Percentiles rank a stretch among this genome's conserved stretches.
phyloP scores from a whole-genome alignment of 2,888 invertebrate species.

The Hanleya hanleyi region DNA sequence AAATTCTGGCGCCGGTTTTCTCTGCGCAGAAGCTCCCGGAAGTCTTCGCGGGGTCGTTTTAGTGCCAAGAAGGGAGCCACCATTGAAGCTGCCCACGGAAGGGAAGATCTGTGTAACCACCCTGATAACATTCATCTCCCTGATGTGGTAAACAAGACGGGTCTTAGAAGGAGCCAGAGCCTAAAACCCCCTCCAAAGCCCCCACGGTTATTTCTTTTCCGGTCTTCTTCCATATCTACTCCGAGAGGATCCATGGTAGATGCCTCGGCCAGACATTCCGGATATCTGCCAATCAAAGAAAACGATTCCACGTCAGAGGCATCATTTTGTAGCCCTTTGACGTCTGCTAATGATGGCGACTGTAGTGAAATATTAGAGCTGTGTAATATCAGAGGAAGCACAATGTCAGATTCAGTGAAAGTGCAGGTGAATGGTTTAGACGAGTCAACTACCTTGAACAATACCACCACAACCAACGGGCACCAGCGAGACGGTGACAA shows the following conservation, averaged over 20 bases:
- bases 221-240: slow-evolving; percentile 51
- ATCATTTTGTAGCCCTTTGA: neutral
- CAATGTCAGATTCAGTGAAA: neutral
- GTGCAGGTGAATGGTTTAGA: slow-evolving; percentile 1
- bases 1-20: slow-evolving; percentile 57
- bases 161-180: slow-evolving; percentile 45
- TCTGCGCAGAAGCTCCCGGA: slow-evolving; percentile 25
- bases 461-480: neutral
- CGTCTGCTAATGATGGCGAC: neutral
- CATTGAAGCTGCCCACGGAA: neutral
- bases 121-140: slow-evolving; percentile 29
- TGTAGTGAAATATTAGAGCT: too few species aligned
- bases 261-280: slow-evolving; percentile 40
- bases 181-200: slow-evolving; percentile 64
- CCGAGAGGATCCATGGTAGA: slow-evolving; percentile 45
- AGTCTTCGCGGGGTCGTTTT: neutral
- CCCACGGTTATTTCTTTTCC: slow-evolving; percentile 58
- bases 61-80: neutral
- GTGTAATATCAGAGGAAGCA: too few species aligned
- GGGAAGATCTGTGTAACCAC: neutral
- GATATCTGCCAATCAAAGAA: neutral
- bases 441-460: neutral
- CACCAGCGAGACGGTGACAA: too few species aligned
- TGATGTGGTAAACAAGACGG: slow-evolving; percentile 49
- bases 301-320: neutral